Base-by-base conservation (phyloP, 2,797 vertebrate genomes). In the Enteromius mattozi region DNA sequence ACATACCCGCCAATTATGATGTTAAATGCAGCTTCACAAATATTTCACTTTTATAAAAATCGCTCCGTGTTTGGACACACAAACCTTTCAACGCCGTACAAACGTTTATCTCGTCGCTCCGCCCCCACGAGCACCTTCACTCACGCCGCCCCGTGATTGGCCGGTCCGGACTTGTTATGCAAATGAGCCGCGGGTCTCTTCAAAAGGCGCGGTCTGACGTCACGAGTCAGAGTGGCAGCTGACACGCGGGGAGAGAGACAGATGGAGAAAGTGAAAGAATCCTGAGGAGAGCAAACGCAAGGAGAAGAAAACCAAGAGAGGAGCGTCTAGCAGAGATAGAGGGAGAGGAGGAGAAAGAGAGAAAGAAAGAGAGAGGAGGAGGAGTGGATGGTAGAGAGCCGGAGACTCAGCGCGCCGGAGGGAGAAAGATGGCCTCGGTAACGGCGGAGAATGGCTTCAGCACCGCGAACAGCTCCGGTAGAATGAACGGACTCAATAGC, bases 401-500 rank as follows among this genome's bases (percentile, higher is more conserved):
- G 87, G 93, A 90, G 93, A 92, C 92, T 82, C 93, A 86, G 92
- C 88, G 92, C 88, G 93, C 91, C 93, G 92, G 94, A 92, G 93
- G 92, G 94, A 94, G 94, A 95, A 96, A 96, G 94, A 97, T 98
- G 97, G 97, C 96, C 95, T 96, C 96, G 95, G 95, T 97, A 92
- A 96, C 95, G 91, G 95, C 95, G 93, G 95, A 96, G 94, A 95
- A 96, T 94, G 94, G 95, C 91, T 96, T 97, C 96, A 97, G 96
- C 96, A 97, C 96, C 96, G 94, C 95, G 96, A 95, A 96, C 96
- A 97, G 96, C 96, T 93, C 92, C 94, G 94, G 93, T 93, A 96
- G 95, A 93, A 96, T 98, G 95, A 97, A 97, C 96, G 97, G 96
- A 92, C 95, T 97, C 88, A 95, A 92, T 93, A 95, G 94, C 95